phyloP scores from a whole-genome alignment of 2,113 vertebrate genomes.

The Acinonyx jubatus region DNA sequence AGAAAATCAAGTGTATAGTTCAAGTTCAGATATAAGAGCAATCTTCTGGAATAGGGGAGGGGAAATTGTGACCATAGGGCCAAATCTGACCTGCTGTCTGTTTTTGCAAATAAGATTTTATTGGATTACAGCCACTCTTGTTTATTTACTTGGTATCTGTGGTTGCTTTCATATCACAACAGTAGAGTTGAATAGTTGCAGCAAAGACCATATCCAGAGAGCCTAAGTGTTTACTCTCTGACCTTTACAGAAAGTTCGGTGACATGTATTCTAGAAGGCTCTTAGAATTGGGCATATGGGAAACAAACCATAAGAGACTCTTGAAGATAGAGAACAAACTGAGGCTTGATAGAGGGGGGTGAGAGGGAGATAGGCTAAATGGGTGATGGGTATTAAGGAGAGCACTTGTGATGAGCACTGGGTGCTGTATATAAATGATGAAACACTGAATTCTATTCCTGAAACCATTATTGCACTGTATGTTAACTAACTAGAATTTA shows the following conservation, averaged over 20 bases:
- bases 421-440: too few relatives aligned
- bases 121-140: background rate
- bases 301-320: too few relatives aligned
- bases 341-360: too few relatives aligned
- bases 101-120: background rate
- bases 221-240: slow-evolving; percentile 29
- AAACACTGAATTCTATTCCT: too few relatives aligned
- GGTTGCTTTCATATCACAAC: background rate
- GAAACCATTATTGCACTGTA: too few relatives aligned
- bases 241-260: background rate
- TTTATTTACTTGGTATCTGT: background rate
- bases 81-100: background rate
- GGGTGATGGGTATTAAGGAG: too few relatives aligned
- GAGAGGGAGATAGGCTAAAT: too few relatives aligned
- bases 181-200: background rate
- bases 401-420: too few relatives aligned
- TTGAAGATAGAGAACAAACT: too few relatives aligned
- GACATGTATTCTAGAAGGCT: background rate
- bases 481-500: too few relatives aligned
- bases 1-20: background rate
- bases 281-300: background rate
- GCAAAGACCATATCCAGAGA: background rate
- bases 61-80: background rate
- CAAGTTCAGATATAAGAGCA: background rate
- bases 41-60: background rate